Base-by-base conservation (phyloP, 2,888 invertebrate genomes). In the Megalurothrips usitatus region DNA sequence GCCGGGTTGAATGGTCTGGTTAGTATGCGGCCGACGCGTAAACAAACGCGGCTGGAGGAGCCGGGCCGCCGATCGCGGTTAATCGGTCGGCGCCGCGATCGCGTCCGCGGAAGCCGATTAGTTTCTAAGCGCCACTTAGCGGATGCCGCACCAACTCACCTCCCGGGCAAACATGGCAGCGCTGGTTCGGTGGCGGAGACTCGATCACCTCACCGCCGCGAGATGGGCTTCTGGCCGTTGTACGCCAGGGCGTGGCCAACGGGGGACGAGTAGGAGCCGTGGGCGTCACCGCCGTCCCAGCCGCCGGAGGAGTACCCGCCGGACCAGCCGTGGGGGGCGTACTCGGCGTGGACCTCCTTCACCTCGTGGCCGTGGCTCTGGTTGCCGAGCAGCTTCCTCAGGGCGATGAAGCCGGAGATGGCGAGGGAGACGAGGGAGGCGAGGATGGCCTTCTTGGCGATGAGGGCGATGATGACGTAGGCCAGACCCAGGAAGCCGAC, bases 401-500 rank as follows among this genome's bases (percentile, higher is more conserved):
- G 83, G 80, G 85, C 83, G 83, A 89, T 85, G 86, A 91, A 90
- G 80, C 89, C 88, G 34, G 91, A 90, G 84, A 92, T 87, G 84
- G 90, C 89, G 84, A 92, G 88, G 4, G 92, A 91, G 83, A 91
- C 87, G 81, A 91, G 85, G 11, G 91, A 90, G 1, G 90, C 89
- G 83, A 91, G 85, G 84, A 92, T 87, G 80, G 92, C 92, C 85
- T 92, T 92, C 88, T 92, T 92, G 84, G 92, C 92, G 84, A 92
- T 86, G 83, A 92, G 86, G 79, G 90, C 89, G 83, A 91, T 88
- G 80, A 88, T 90, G 85, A 92, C 88, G 86, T 90, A 90, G 43
- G 89, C 88, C 80, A 91, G 87, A 79, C 89, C 88, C 68, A 88
- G 88, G 81, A 92, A 86, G 3, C 89, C 87, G 79, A 89, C 90